Conservation (phyloP, 2,113 vertebrate genomes). For the Entomyzon cyanotis region DNA sequence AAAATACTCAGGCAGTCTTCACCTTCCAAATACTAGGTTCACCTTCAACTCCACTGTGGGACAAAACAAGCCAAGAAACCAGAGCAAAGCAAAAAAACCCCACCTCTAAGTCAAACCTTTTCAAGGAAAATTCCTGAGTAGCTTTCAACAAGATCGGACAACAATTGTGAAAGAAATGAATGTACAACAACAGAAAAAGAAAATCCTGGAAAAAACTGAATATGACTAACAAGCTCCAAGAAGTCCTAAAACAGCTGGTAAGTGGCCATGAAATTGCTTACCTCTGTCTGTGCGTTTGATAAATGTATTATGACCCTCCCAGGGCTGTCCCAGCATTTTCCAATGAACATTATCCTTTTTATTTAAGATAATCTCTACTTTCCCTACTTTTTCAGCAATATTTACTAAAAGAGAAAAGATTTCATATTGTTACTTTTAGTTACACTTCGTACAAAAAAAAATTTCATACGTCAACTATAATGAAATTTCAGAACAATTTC, state of each 20-base stretch:
- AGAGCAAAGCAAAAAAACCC: background rate
- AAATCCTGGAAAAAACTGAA: background rate
- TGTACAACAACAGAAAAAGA: background rate
- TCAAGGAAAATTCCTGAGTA: background rate
- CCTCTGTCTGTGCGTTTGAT: constrained; percentile 79
- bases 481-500: background rate
- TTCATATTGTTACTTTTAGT: background rate
- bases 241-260: background rate
- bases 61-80: background rate
- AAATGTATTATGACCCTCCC: constrained; percentile 83
- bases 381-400: constrained; percentile 81
- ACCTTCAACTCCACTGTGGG: background rate
- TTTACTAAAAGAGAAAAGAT: constrained; percentile 77
- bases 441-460: background rate
- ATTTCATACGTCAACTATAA: background rate
- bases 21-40: background rate
- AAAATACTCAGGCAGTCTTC: background rate
- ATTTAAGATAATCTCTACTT: constrained; percentile 85
- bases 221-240: background rate
- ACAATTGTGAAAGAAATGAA: background rate
- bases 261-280: constrained; percentile 51
- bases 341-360: constrained; percentile 81
- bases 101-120: background rate
- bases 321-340: constrained; percentile 80
- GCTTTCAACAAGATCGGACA: background rate